Conservation (phyloP, 2,797 vertebrate species). For the Malurus splendens region DNA sequence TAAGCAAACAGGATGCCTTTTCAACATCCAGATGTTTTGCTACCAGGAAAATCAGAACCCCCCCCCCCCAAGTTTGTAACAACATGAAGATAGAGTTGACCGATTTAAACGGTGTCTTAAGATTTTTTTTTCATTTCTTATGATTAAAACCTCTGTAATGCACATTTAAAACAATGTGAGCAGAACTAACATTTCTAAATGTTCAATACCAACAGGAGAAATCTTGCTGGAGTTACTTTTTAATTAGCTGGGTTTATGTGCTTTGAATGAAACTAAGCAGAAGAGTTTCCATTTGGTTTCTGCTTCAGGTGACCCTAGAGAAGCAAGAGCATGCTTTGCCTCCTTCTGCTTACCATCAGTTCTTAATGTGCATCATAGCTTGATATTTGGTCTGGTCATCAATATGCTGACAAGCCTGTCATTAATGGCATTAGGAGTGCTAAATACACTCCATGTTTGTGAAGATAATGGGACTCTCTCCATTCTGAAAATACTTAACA, state of each 20-base stretch:
- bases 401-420: constrained; percentile 14
- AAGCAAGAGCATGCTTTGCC: constrained; percentile 3
- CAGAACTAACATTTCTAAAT: not conserved
- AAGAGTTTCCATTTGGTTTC: constrained; percentile 27
- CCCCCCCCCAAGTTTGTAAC: rapidly evolving
- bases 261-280: constrained; percentile 2
- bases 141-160: not conserved
- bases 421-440: constrained; percentile 43
- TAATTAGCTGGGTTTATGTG: not conserved
- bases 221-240: constrained; percentile 21
- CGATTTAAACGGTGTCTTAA: not conserved
- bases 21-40: not conserved
- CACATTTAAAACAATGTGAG: not conserved
- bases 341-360: not conserved
- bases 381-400: constrained; percentile 12
- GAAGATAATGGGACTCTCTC: constrained; percentile 21
- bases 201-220: not conserved
- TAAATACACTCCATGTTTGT: constrained; percentile 16
- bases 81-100: not conserved
- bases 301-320: constrained; percentile 8
- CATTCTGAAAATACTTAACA: constrained; percentile 38
- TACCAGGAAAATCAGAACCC: not conserved
- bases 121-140: not conserved
- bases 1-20: not conserved
- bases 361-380: constrained; percentile 8